Conservation (phyloP, 1,140 invertebrate genomes). For the Drosophila sechellia region DNA sequence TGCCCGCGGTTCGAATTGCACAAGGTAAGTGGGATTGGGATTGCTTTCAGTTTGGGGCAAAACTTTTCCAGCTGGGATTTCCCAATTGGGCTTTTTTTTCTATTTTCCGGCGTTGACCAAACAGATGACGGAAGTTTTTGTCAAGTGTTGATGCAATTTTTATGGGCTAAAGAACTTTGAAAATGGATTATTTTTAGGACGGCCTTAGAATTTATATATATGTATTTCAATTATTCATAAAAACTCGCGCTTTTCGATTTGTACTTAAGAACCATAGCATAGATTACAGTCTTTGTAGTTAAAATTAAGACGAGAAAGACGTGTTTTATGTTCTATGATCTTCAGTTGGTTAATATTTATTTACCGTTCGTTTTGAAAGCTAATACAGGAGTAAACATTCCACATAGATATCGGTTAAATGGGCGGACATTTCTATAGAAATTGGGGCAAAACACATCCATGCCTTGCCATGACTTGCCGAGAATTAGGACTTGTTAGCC, state of each 20-base stretch:
- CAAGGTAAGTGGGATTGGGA: slow-evolving; percentile 89
- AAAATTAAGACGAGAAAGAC: too few relatives aligned
- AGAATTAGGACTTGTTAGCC: neutral
- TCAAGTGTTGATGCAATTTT: slow-evolving; percentile 1
- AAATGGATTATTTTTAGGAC: slow-evolving; percentile 1
- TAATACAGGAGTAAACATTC: neutral
- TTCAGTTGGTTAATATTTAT: too few relatives aligned
- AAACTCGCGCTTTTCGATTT: too few relatives aligned
- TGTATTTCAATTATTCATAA: neutral
- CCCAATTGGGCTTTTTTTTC: slow-evolving; percentile 24
- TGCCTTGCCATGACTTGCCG: neutral
- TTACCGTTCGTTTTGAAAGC: neutral
- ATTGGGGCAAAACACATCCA: slow-evolving; percentile 4
- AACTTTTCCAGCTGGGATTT: slow-evolving; percentile 9
- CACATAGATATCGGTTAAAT: neutral
- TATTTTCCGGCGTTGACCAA: neutral
- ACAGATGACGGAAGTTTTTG: slow-evolving; percentile 16
- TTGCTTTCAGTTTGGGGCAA: neutral
- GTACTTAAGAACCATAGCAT: neutral
- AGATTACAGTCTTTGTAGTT: too few relatives aligned
- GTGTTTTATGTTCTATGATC: too few relatives aligned
- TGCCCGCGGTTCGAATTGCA: slow-evolving; percentile 96
- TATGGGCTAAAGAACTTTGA: neutral
- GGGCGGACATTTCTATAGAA: neutral
- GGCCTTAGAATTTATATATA: neutral